phyloP scores from a whole-genome alignment of 2,888 invertebrate species.

The Tenthredo distinguenda region DNA sequence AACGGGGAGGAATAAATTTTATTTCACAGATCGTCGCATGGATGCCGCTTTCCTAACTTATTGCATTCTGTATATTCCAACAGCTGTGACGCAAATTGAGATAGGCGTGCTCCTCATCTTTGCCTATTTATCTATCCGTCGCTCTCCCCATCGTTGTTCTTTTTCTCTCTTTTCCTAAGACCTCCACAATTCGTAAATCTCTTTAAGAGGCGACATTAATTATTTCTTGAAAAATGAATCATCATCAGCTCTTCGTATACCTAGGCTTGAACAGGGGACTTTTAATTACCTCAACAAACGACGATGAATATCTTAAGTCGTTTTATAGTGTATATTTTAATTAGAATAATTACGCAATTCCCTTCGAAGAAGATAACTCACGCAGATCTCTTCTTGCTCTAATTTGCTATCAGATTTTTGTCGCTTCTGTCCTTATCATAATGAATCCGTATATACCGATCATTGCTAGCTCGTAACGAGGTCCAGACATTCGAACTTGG shows the following conservation, averaged over 20 bases:
- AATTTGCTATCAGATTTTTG: conserved; percentile 16
- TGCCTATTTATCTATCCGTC: conserved; percentile 13
- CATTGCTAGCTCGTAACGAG: conserved; percentile 4
- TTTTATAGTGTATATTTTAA: conserved; percentile 36
- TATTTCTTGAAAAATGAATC: conserved; percentile 38
- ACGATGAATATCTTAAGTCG: conserved; percentile 27
- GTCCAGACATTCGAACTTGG: not conserved
- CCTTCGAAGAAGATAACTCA: conserved; percentile 14
- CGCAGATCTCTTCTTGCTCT: conserved; percentile 3
- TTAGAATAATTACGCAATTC: conserved; percentile 33
- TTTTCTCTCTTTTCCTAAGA: not conserved
- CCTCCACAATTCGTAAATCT: conserved; percentile 41
- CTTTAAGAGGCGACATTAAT: conserved; percentile 41
- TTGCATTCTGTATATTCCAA: conserved; percentile 35
- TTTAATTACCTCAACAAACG: conserved; percentile 40
- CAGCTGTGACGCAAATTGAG: conserved; percentile 26
- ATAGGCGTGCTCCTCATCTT: not conserved
- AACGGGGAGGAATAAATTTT: conserved; percentile 24
- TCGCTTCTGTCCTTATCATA: not conserved
- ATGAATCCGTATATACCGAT: not conserved
- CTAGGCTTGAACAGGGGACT: not conserved
- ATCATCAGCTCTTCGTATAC: conserved; percentile 1
- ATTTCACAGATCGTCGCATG: not conserved
- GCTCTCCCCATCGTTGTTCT: not conserved
- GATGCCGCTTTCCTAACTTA: conserved; percentile 13